Evolutionary conservation across 1,140 invertebrate genomes (phyloP), one percentile per base, ranked within the genome.

Genomic region (Drosophila oshimai): DNA sequence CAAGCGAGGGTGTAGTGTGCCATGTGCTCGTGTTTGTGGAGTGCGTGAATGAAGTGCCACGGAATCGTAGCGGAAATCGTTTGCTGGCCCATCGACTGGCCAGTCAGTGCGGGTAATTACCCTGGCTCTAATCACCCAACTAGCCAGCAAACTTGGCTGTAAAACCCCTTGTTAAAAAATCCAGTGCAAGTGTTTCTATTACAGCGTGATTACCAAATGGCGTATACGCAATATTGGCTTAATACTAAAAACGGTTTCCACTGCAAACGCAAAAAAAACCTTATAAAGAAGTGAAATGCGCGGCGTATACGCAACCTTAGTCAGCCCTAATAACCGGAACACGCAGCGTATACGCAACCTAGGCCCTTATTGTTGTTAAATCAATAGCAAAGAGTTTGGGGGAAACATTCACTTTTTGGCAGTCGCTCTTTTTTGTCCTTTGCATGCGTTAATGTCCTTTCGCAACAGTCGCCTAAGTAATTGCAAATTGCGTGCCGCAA

Each of bases 401-500:
- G 31, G 13, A n/a, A 31, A 5, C n/a, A 26, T 57, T 57, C 36
- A 37, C 47, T 28, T 37, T 37, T 51, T 37, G 46, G 55, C 47
- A 15, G 47, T 54, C 49, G 34, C 57, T 60, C 57, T 31, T 31
- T 41, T 42, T 65, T 57, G 45, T 54, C 58, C 44, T 50, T 54
- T 36, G 68, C 33, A 41, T 72, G 69, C 46, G 55, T 73, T 72
- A 62, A 65, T 74, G 50, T 50, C 39, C n/a, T 55, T 69, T 29
- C 39, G 67, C 26, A 61, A 44, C n/a, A 42, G 45, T 47, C 39
- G 42, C 28, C 75, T 87, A 87, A 86, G 80, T 86, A 86, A 86
- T 86, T 80, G 77, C 76, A 45, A 80, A 71, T 80, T 87, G 81
- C 76, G 74, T 86, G 80, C 75, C 54, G 60, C 72, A 57, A 76